These are phyloP conservation scores for Callocephalon fimbriatum DNA, from an alignment of 2,113 vertebrate species.

Conservation along the genomic window DNA sequence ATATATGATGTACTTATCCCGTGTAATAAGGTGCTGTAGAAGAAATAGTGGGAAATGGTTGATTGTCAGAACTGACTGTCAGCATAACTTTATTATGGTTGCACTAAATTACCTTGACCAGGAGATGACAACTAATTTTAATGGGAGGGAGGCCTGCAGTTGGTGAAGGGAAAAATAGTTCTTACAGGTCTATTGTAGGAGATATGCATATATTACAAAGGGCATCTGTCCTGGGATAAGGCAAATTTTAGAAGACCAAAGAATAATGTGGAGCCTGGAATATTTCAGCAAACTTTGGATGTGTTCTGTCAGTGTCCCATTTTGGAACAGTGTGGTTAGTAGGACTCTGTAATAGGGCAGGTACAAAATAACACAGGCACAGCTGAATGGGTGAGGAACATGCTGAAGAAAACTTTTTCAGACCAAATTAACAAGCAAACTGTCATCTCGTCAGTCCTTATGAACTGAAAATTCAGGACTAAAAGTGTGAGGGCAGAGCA, in stretches of 20 bases:
- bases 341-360: neutral
- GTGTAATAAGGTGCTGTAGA: neutral
- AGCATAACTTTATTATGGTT: neutral
- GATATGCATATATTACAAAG: neutral
- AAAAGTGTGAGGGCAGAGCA: neutral
- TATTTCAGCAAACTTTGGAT: neutral
- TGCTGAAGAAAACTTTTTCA: neutral
- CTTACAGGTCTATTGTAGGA: neutral
- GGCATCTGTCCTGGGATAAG: neutral
- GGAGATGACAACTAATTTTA: neutral
- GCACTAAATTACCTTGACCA: neutral
- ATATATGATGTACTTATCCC: neutral
- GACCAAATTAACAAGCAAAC: neutral
- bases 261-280: neutral
- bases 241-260: neutral
- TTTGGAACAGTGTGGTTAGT: neutral
- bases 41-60: neutral
- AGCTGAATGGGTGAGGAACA: neutral
- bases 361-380: neutral
- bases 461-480: neutral
- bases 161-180: neutral
- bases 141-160: neutral
- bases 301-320: neutral
- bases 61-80: neutral
- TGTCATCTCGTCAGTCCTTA: neutral